phyloP scores from a whole-genome alignment of 2,797 vertebrate genomes.

The Poeciliopsis gracilis region DNA sequence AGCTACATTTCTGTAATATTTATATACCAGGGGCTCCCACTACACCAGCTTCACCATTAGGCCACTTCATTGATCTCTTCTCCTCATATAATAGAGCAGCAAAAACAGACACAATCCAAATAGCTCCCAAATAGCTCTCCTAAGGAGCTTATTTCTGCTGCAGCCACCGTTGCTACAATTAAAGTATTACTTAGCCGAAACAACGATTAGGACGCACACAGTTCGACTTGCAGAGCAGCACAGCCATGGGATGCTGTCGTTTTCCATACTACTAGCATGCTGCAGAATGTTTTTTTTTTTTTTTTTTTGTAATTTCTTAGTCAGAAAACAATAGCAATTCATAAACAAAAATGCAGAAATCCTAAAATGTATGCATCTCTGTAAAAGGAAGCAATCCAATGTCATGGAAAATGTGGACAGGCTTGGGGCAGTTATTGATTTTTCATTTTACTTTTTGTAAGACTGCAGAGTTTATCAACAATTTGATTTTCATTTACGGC shows the following conservation, averaged over 20 bases:
- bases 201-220: slow-evolving; percentile 60
- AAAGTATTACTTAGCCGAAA: slow-evolving; percentile 72
- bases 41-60: slow-evolving; percentile 55
- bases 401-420: slow-evolving; percentile 17
- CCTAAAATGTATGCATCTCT: not conserved
- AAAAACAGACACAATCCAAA: slow-evolving; percentile 53
- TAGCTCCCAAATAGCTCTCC: slow-evolving; percentile 48
- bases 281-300: slow-evolving; percentile 10
- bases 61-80: slow-evolving; percentile 59
- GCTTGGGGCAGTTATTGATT: slow-evolving; percentile 56
- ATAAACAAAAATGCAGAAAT: slow-evolving; percentile 14
- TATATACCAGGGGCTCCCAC: slow-evolving; percentile 28
- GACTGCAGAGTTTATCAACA: slow-evolving; percentile 56
- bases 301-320: slow-evolving; percentile 3
- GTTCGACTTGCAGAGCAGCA: slow-evolving; percentile 42
- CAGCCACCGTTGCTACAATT: slow-evolving; percentile 64
- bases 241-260: slow-evolving; percentile 51
- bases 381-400: slow-evolving; percentile 14
- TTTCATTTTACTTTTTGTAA: not conserved
- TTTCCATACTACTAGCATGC: slow-evolving; percentile 9
- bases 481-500: slow-evolving; percentile 59
- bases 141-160: slow-evolving; percentile 67
- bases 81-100: slow-evolving; percentile 50
- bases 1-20: slow-evolving; percentile 12
- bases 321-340: slow-evolving; percentile 6